Base-by-base conservation (phyloP, 2,888 invertebrate genomes). In the Noctua fimbriata region DNA sequence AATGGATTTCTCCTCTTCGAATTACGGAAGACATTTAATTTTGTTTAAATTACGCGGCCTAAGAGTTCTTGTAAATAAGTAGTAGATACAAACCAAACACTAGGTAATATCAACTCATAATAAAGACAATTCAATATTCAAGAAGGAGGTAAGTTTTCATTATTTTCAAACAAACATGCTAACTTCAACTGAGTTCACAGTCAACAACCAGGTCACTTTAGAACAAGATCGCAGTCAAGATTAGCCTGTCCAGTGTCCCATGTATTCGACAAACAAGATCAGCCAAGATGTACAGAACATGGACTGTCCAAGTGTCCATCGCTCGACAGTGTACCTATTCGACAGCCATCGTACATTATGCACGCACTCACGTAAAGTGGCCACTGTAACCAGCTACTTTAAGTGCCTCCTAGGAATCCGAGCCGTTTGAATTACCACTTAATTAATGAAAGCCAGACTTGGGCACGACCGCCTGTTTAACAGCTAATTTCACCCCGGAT, bases 391-490 rank as follows among this genome's bases (percentile, higher is more conserved):
- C 85, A 65, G 80, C 74, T 76, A 70, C 87, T 71, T 79, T 77
- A 86, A 88, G 82, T 84, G 84, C 82, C 85, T 77, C 78, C 65
- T 14, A 82, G 85, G 83, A 82, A 87, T 84, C 81, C 81, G 36
- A 80, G 76, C 82, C 73, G 84, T 90, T 90, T 85, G 88, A 89
- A 89, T 90, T 89, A 87, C 88, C 90, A 90, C 89, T 92, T 91
- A 92, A 93, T 93, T 93, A 93, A 93, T 92, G 91, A 91, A 91
- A 89, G 85, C 78, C 83, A 81, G 88, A 88, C 88, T 88, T 84
- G 86, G 85, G 85, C 76, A 88, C 88, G 89, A 86, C 84, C 89
- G 89, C 89, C 92, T 89, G 89, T 90, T 92, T 89, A 90, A 90
- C 91, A 90, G 89, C 91, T 91, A 92, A 92, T 92, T 93, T 90